Conservation (phyloP, 2,888 invertebrate species). For the Agrotis exclamationis region DNA sequence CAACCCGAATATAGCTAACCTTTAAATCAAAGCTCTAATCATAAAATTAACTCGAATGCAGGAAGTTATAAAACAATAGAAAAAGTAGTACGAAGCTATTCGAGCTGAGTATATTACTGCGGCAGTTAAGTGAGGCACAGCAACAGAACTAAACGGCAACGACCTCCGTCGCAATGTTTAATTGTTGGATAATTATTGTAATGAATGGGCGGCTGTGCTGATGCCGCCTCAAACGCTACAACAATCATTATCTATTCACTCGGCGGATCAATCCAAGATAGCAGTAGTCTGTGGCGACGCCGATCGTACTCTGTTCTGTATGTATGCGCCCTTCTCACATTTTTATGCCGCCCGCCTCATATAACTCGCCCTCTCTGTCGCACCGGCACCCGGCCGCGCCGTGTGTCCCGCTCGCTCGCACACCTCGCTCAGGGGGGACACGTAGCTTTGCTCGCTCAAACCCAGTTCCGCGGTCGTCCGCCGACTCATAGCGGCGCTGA, state of each 20-base stretch:
- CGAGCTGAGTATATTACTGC: constrained; percentile 42
- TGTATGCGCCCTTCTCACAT: constrained; percentile 84
- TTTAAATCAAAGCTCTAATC: constrained; percentile 35
- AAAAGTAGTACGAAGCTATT: constrained; percentile 52
- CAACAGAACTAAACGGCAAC: constrained; percentile 74
- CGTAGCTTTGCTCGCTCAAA: constrained; percentile 82
- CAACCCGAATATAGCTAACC: constrained; percentile 15
- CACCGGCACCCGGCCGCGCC: constrained; percentile 32
- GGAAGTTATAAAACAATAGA: constrained; percentile 62
- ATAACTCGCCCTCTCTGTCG: constrained; percentile 72
- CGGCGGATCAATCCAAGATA: constrained; percentile 82
- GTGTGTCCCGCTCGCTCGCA: constrained; percentile 77
- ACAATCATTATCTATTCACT: constrained; percentile 83
- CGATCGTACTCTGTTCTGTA: constrained; percentile 70
- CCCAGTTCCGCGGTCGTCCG: constrained; percentile 88
- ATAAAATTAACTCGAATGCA: constrained; percentile 43
- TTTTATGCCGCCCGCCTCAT: constrained; percentile 82
- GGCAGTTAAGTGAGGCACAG: constrained; percentile 58
- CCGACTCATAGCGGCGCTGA: constrained; percentile 89
- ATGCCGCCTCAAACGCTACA: constrained; percentile 75
- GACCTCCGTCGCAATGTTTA: constrained; percentile 80
- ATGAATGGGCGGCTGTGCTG: constrained; percentile 81
- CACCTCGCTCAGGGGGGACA: constrained; percentile 80
- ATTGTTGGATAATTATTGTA: constrained; percentile 84
- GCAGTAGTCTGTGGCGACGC: constrained; percentile 72